Conservation (phyloP, 1,140 invertebrate genomes). For the Melanaphis sacchari region DNA sequence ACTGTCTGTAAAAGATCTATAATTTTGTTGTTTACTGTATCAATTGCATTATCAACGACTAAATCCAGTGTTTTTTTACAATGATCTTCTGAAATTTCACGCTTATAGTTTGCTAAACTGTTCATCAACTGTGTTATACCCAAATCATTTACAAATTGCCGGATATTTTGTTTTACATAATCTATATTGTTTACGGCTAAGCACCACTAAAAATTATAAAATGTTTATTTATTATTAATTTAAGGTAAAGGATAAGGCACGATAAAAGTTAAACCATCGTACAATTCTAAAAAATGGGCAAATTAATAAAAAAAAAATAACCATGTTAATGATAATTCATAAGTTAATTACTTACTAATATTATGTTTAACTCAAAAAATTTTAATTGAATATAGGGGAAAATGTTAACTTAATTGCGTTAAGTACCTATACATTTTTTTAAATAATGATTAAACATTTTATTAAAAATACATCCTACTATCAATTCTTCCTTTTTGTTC, state of each 20-base stretch:
- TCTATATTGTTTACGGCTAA: slow-evolving; percentile 97
- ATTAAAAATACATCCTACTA: not conserved
- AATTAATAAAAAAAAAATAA: too few relatives aligned
- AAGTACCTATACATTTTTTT: not conserved
- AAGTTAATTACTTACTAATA: not conserved
- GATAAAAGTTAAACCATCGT: not conserved
- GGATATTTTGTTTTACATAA: slow-evolving; percentile 84
- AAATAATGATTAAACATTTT: not conserved
- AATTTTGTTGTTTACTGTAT: slow-evolving; percentile 87
- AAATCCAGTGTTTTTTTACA: slow-evolving; percentile 80
- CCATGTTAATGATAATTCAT: not conserved
- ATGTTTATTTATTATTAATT: not conserved
- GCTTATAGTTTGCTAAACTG: slow-evolving; percentile 76
- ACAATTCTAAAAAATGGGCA: not conserved
- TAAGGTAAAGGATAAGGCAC: not conserved
- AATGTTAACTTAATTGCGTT: not conserved
- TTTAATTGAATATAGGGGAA: not conserved
- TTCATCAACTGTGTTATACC: slow-evolving; percentile 79
- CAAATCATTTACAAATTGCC: slow-evolving; percentile 82
- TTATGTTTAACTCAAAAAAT: not conserved
- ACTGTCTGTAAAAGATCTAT: slow-evolving; percentile 81
- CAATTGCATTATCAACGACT: slow-evolving; percentile 85
- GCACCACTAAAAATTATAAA: slow-evolving; percentile 76
- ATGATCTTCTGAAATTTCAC: slow-evolving; percentile 77
- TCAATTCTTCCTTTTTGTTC: not conserved